Conservation (phyloP, 1,140 invertebrate genomes). For the Coelopa frigida region DNA sequence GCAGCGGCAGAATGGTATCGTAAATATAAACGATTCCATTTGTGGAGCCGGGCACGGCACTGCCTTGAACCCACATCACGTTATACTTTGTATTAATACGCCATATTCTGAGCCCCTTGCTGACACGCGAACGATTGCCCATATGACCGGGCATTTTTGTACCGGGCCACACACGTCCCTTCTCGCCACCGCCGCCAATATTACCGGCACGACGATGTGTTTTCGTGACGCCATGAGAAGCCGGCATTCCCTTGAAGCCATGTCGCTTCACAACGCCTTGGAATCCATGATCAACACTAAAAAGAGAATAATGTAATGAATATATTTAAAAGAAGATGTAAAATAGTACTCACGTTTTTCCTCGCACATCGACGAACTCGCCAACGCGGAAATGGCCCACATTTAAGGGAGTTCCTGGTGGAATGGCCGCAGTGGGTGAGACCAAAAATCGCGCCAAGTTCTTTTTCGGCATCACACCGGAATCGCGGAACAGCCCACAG, state of each 20-base stretch:
- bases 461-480: conserved; percentile 85
- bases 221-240: conserved; percentile 89
- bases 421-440: conserved; percentile 77
- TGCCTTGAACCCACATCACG: conserved; percentile 81
- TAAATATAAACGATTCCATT: conserved; percentile 75
- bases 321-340: neutral
- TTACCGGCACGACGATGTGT: conserved; percentile 86
- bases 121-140: conserved; percentile 72
- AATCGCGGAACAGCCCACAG: conserved; percentile 73
- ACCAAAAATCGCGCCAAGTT: conserved; percentile 77
- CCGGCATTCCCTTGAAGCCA: conserved; percentile 90
- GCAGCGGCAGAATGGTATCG: conserved; percentile 66
- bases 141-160: conserved; percentile 97
- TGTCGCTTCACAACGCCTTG: conserved; percentile 97
- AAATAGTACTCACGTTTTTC: conserved; percentile 73
- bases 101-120: conserved; percentile 72
- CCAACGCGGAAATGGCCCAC: conserved; percentile 87
- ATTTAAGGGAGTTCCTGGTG: conserved; percentile 81
- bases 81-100: conserved; percentile 92
- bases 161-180: conserved; percentile 85
- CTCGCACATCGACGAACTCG: conserved; percentile 82
- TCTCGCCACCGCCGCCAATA: conserved; percentile 77
- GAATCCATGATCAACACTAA: conserved; percentile 86
- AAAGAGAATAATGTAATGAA: conserved; percentile 21
- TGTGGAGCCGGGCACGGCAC: conserved; percentile 69